A percentile compares a stretch with the other conserved stretches of the same genome.
Conservation (phyloP, 2,888 invertebrate genomes). For the Nineta flava region DNA sequence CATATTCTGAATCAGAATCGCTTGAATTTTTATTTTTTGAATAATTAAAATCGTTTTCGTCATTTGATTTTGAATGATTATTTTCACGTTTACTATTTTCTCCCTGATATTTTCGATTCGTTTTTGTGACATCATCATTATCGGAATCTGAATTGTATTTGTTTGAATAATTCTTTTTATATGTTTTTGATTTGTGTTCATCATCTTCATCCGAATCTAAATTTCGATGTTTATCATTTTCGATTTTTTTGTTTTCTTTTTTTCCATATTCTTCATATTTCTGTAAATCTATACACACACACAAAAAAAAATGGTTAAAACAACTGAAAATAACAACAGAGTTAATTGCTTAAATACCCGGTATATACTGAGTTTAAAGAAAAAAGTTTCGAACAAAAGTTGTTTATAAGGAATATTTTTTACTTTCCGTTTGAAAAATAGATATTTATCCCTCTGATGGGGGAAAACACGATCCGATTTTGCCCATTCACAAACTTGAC, state of each 20-base stretch:
- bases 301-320: too few species aligned
- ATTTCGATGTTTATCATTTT: not conserved
- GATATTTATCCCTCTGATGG: too few species aligned
- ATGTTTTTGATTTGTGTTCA: not conserved
- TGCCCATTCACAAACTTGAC: too few species aligned
- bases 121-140: not conserved
- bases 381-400: too few species aligned
- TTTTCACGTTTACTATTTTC: not conserved
- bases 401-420: too few species aligned
- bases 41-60: not conserved
- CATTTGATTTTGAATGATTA: not conserved
- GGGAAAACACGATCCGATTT: too few species aligned
- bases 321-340: too few species aligned
- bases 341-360: too few species aligned
- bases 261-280: constrained; percentile 48
- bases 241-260: constrained; percentile 11
- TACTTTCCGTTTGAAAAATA: too few species aligned
- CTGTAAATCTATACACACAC: constrained; percentile 39
- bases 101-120: too few species aligned
- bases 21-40: not conserved
- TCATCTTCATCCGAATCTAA: not conserved
- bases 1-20: not conserved
- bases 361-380: too few species aligned
- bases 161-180: not conserved
- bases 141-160: not conserved